Evolutionary conservation across 2,888 invertebrate genomes (phyloP).

Genomic region (Lasiommata megera): DNA sequence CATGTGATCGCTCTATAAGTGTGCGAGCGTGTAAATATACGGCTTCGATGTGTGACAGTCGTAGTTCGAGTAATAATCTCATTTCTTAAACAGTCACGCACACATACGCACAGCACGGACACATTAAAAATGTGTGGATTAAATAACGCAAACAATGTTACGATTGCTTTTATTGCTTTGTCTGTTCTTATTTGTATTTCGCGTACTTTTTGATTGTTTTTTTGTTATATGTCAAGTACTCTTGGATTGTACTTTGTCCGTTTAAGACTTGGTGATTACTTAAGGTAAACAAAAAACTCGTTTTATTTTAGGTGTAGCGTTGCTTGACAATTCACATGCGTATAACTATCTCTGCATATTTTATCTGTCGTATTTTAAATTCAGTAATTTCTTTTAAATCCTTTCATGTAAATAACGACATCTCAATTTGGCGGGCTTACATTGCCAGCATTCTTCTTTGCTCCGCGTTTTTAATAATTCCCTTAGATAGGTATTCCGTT

Average conservation of each 20-base stretch:
- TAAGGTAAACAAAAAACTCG: no score
- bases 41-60: not conserved
- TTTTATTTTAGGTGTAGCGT: no score
- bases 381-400: slow-evolving; percentile 28
- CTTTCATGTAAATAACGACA: slow-evolving; percentile 37
- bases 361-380: not conserved
- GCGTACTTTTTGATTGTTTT: no score
- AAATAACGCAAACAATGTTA: not conserved
- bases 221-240: no score
- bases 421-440: slow-evolving; percentile 21
- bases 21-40: not conserved
- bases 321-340: no score
- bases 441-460: not conserved
- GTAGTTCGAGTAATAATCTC: not conserved
- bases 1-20: not conserved
- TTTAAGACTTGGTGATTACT: no score
- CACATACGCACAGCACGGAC: no score
- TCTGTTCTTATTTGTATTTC: not conserved
- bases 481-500: not conserved
- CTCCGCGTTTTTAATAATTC: not conserved
- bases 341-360: not conserved
- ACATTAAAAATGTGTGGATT: not conserved
- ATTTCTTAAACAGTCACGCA: no score
- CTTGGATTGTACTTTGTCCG: no score
- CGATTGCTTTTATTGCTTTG: not conserved